A percentile compares a stretch with the other conserved stretches of the same genome.
phyloP scores from a whole-genome alignment of 2,888 invertebrate genomes.

The Balanococcus diminutus region DNA sequence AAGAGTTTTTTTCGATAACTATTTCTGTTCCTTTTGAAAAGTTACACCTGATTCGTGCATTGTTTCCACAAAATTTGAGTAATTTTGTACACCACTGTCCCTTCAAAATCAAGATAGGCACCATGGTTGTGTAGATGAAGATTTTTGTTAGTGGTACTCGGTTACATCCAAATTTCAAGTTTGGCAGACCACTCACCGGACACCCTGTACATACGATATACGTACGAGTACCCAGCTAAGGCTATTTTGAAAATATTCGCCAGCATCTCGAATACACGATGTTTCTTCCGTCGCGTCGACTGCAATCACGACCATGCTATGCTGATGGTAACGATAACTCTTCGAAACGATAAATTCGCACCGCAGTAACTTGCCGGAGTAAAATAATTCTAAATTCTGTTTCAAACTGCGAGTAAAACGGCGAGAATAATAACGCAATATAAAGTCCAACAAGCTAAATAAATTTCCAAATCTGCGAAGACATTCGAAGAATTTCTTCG shows the following conservation, averaged over 20 bases:
- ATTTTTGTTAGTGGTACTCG: too few relatives aligned
- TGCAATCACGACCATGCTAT: background rate
- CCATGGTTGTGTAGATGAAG: too few relatives aligned
- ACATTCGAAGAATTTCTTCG: slow-evolving; percentile 28
- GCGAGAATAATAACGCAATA: background rate
- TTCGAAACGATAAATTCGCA: background rate
- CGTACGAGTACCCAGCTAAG: background rate
- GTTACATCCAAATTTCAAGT: too few relatives aligned
- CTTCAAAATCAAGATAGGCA: too few relatives aligned
- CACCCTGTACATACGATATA: too few relatives aligned
- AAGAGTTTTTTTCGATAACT: too few relatives aligned
- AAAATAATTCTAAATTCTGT: background rate
- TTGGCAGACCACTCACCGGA: too few relatives aligned
- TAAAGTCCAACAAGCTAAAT: slow-evolving; percentile 1
- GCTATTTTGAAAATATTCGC: background rate
- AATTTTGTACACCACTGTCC: too few relatives aligned
- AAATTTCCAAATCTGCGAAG: background rate
- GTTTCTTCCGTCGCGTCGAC: background rate
- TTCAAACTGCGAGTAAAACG: background rate
- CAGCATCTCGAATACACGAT: background rate
- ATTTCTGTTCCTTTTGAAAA: too few relatives aligned
- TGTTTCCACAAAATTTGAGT: too few relatives aligned
- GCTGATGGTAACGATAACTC: background rate
- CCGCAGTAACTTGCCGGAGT: background rate
- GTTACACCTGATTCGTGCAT: too few relatives aligned